Evolutionary conservation across 2,888 invertebrate genomes (phyloP).

Genomic region (Lacanobia oleracea): DNA sequence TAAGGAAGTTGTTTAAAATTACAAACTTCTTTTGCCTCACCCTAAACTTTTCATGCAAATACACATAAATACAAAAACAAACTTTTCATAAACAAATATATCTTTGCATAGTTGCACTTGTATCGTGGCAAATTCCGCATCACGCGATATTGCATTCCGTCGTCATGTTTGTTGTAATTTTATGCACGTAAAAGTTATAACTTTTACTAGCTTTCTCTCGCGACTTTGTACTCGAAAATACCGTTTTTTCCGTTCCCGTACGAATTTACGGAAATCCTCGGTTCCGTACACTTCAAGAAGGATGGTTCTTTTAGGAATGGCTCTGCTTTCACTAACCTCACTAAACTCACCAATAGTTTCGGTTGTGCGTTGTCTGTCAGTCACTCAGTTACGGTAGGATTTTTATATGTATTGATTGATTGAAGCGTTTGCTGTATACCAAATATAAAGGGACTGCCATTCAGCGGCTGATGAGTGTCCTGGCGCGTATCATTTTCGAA

Average conservation of each 20-base stretch:
- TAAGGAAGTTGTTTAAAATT: background rate
- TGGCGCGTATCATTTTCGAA: background rate
- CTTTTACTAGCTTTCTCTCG: background rate
- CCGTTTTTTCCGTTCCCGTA: too few relatives aligned
- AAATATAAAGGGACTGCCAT: conserved; percentile 2
- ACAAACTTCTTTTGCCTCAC: background rate
- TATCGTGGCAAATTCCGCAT: conserved; percentile 12
- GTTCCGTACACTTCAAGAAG: too few relatives aligned
- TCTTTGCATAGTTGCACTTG: conserved; percentile 20
- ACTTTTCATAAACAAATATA: conserved; percentile 17
- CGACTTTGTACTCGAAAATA: too few relatives aligned
- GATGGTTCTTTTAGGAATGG: too few relatives aligned
- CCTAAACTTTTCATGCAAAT: background rate
- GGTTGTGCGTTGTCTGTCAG: too few relatives aligned
- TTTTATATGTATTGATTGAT: background rate
- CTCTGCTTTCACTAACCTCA: too few relatives aligned
- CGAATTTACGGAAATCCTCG: too few relatives aligned
- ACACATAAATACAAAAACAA: conserved; percentile 6
- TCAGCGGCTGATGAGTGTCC: background rate
- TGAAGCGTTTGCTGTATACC: conserved; percentile 11
- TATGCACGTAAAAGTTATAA: conserved; percentile 35
- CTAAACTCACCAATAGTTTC: too few relatives aligned
- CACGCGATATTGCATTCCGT: conserved; percentile 51
- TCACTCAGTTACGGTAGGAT: too few relatives aligned
- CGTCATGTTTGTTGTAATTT: conserved; percentile 32